Conservation (phyloP, 2,888 invertebrate genomes). For the Agrotis puta region DNA sequence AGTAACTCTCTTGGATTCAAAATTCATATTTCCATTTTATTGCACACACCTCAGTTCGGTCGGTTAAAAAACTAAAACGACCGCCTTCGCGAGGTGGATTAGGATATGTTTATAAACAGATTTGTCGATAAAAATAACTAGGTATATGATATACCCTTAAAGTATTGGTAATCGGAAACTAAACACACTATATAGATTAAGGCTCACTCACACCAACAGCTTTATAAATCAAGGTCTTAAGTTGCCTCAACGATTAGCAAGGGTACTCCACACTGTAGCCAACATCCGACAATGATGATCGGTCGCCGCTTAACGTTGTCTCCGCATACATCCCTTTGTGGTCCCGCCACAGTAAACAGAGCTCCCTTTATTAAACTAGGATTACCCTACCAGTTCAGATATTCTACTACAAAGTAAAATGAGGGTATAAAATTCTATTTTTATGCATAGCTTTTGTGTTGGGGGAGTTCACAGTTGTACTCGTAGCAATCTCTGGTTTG, state of each 20-base stretch:
- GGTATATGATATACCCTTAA: too few species aligned
- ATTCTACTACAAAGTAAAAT: slow-evolving; percentile 27
- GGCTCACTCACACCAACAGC: slow-evolving; percentile 5
- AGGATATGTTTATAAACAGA: too few species aligned
- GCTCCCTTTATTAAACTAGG: slow-evolving; percentile 53
- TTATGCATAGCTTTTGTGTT: slow-evolving; percentile 38
- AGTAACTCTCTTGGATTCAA: neutral
- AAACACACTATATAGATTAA: neutral
- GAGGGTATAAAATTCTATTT: slow-evolving; percentile 34
- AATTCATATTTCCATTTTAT: neutral
- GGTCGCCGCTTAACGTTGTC: slow-evolving; percentile 55
- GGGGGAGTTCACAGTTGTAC: slow-evolving; percentile 14
- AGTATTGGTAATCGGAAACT: too few species aligned
- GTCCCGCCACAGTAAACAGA: slow-evolving; percentile 37
- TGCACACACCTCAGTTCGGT: too few species aligned
- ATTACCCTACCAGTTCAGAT: slow-evolving; percentile 52
- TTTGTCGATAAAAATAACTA: too few species aligned
- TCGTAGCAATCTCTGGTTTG: slow-evolving; percentile 32
- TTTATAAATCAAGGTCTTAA: neutral
- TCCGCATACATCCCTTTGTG: slow-evolving; percentile 30
- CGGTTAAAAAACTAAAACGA: too few species aligned
- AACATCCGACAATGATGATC: slow-evolving; percentile 42
- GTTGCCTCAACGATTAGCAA: slow-evolving; percentile 29
- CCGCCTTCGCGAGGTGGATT: too few species aligned
- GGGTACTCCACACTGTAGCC: slow-evolving; percentile 17